A percentile compares a stretch with the other conserved stretches of the same genome.
These are phyloP conservation scores for Drosophila mojavensis DNA, from an alignment of 1,140 invertebrate genomes.

Conservation along the genomic window DNA sequence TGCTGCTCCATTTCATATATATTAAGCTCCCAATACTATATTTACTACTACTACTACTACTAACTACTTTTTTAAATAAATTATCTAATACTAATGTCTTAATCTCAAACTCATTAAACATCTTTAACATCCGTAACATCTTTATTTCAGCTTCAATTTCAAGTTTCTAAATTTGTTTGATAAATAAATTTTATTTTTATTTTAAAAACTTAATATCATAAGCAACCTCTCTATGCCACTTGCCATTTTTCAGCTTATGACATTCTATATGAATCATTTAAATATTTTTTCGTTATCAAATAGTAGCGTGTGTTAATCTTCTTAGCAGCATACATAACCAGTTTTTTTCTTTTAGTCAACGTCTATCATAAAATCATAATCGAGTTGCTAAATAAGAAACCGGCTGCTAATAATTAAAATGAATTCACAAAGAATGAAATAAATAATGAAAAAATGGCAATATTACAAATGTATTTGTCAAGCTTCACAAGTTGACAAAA, in stretches of 20 bases:
- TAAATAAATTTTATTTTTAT: no score
- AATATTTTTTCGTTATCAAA: slow-evolving; percentile 4
- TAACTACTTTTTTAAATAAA: no score
- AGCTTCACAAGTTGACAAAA: slow-evolving; percentile 52
- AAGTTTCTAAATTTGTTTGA: no score
- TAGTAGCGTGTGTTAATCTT: neutral
- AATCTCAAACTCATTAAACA: no score
- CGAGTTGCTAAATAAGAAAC: slow-evolving; percentile 58
- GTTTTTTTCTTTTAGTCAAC: slow-evolving; percentile 7
- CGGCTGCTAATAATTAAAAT: slow-evolving; percentile 30
- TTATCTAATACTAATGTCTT: no score
- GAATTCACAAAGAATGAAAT: slow-evolving; percentile 1
- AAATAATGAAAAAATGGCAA: slow-evolving; percentile 22
- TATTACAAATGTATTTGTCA: slow-evolving; percentile 65
- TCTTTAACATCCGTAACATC: no score
- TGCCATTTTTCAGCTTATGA: neutral
- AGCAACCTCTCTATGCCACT: no score
- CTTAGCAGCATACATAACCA: slow-evolving; percentile 40
- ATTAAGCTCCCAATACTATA: no score
- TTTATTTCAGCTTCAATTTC: no score
- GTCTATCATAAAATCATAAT: slow-evolving; percentile 43
- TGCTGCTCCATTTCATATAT: no score
- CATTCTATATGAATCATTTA: slow-evolving; percentile 16
- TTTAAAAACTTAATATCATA: no score
- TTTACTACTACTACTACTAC: no score